phyloP scores from a whole-genome alignment of 1,140 invertebrate genomes.

The Drosophila santomea region DNA sequence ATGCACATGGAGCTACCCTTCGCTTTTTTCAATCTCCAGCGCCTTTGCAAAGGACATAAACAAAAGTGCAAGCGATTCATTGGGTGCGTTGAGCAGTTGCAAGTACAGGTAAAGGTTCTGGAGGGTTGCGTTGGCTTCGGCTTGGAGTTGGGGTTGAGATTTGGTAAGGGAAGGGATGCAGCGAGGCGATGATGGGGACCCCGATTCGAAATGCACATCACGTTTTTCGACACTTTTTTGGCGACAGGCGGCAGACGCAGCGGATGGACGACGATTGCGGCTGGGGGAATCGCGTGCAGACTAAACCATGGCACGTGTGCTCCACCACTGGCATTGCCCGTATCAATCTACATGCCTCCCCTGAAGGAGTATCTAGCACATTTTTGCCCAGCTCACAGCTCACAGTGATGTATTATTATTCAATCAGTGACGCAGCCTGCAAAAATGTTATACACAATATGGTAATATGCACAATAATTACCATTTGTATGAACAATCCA shows the following conservation, averaged over 20 bases:
- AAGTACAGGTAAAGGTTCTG: background rate
- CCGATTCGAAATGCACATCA: conserved; percentile 66
- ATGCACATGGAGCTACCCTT: conserved; percentile 3
- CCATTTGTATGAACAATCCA: conserved; percentile 6
- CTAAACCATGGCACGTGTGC: conserved; percentile 69
- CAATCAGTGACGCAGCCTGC: conserved; percentile 50
- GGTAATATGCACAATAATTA: background rate
- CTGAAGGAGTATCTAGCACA: conserved; percentile 30
- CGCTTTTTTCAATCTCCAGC: conserved; percentile 70
- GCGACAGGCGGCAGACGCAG: conserved; percentile 56
- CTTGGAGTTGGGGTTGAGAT: background rate
- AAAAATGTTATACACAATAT: conserved; percentile 5
- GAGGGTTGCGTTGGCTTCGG: conserved; percentile 1
- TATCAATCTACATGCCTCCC: conserved; percentile 4
- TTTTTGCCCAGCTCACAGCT: conserved; percentile 6
- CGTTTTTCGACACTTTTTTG: conserved; percentile 75
- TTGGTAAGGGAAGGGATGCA: conserved; percentile 3
- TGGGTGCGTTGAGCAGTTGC: conserved; percentile 18
- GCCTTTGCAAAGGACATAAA: conserved; percentile 59
- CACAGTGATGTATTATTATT: conserved; percentile 51
- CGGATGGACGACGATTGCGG: conserved; percentile 8
- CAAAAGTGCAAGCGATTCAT: conserved; percentile 74
- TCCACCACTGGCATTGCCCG: conserved; percentile 9
- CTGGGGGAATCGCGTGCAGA: conserved; percentile 55
- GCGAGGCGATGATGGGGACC: conserved; percentile 7